Evolutionary conservation across 2,888 invertebrate species (phyloP).

Genomic region (Oxytorus armatus): DNA sequence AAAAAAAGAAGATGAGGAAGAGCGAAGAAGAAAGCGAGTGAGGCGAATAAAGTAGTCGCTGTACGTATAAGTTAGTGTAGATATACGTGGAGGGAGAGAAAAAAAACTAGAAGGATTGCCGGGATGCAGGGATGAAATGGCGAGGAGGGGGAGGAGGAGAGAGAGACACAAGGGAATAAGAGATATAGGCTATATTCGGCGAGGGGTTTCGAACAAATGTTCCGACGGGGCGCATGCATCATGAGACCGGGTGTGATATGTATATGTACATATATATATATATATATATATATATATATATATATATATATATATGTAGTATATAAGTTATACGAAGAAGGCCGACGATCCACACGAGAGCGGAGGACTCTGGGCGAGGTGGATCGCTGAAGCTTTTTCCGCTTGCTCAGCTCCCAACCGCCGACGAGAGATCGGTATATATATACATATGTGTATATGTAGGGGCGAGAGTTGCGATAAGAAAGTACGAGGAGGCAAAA

Average conservation of each 20-base stretch:
- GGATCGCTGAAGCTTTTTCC: conserved; percentile 57
- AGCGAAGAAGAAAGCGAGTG: conserved; percentile 16
- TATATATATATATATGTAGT: not conserved
- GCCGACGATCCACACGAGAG: conserved; percentile 23
- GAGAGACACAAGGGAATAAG: conserved; percentile 42
- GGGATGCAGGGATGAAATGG: conserved; percentile 46
- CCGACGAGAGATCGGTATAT: conserved; percentile 37
- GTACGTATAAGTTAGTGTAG: conserved; percentile 33
- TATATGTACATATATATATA: not conserved
- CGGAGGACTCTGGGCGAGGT: conserved; percentile 24
- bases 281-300: not conserved
- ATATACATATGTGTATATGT: conserved; percentile 34
- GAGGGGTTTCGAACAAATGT: conserved; percentile 59
- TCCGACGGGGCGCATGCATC: conserved; percentile 58
- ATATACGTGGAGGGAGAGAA: conserved; percentile 7
- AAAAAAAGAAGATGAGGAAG: not conserved
- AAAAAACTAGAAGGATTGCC: conserved; percentile 20
- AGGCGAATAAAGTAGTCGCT: conserved; percentile 54
- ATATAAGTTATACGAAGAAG: conserved; percentile 30
- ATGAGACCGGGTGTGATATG: conserved; percentile 45
- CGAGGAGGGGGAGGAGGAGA: conserved; percentile 1
- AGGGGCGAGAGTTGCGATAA: conserved; percentile 49
- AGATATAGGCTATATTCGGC: conserved; percentile 53
- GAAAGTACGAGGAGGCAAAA: conserved; percentile 60
- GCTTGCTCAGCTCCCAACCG: conserved; percentile 60